phyloP scores from a whole-genome alignment of 2,888 invertebrate species.

The Ctena decussata region DNA sequence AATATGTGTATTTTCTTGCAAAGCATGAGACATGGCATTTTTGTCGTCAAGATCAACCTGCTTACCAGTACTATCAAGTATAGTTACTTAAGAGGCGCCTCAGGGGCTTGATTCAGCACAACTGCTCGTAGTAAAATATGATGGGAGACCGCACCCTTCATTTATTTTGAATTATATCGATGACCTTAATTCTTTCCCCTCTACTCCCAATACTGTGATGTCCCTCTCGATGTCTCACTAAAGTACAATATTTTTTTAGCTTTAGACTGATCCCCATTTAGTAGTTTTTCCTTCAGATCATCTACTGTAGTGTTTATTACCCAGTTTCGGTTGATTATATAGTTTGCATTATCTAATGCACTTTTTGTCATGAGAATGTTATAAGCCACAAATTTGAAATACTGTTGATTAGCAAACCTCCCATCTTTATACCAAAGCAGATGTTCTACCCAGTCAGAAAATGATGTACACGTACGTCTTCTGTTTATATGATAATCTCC shows the following conservation, averaged over 20 bases:
- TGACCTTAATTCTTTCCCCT: conserved; percentile 48
- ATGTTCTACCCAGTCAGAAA: conserved; percentile 65
- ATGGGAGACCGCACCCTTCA: conserved; percentile 54
- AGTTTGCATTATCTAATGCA: conserved; percentile 58
- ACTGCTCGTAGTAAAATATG: conserved; percentile 50
- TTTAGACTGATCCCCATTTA: conserved; percentile 23
- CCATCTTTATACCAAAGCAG: conserved; percentile 60
- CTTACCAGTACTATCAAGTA: conserved; percentile 52
- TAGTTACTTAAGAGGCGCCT: conserved; percentile 36
- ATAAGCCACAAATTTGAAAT: conserved; percentile 64
- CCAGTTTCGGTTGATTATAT: conserved; percentile 55
- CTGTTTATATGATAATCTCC: conserved; percentile 65
- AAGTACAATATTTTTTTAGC: conserved; percentile 46
- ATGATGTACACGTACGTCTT: conserved; percentile 44
- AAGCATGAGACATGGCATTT: conserved; percentile 43
- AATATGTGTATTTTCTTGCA: conserved; percentile 68
- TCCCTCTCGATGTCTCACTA: conserved; percentile 47
- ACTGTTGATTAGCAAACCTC: conserved; percentile 53
- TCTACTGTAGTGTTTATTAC: conserved; percentile 62
- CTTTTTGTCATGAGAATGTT: conserved; percentile 66
- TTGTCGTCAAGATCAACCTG: conserved; percentile 41
- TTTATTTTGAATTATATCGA: conserved; percentile 63
- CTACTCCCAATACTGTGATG: conserved; percentile 60
- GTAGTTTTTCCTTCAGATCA: conserved; percentile 17
- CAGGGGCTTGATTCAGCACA: conserved; percentile 23